phyloP scores from a whole-genome alignment of 2,797 vertebrate genomes.

The Pogonophryne albipinna region DNA sequence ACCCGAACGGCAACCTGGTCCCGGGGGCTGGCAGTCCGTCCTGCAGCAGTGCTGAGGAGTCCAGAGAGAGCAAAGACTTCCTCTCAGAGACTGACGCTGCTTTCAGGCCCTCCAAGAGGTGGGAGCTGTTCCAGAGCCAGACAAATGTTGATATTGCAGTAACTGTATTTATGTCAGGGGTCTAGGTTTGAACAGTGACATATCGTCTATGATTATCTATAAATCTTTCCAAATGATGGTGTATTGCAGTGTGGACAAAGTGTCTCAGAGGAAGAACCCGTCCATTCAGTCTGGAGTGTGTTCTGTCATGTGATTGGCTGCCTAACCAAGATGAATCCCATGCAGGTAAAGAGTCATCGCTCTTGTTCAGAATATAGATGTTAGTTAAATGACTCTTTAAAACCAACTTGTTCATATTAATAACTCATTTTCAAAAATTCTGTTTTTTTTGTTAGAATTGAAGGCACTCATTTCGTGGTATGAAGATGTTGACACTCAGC shows the following conservation, averaged over 20 bases:
- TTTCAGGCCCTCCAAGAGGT: constrained; percentile 64
- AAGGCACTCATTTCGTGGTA: background rate
- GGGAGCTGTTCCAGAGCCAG: constrained; percentile 7
- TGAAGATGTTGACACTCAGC: background rate
- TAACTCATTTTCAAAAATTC: background rate
- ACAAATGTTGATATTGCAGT: too few relatives aligned
- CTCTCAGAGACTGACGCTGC: constrained; percentile 44
- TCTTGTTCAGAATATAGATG: background rate
- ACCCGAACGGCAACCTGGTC: constrained; percentile 74
- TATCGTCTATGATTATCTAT: background rate
- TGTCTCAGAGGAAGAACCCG: constrained; percentile 77
- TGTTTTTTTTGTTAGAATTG: background rate
- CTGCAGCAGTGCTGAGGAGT: constrained; percentile 59
- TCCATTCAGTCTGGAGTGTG: constrained; percentile 91
- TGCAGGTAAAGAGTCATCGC: constrained; percentile 37
- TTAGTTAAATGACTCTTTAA: background rate
- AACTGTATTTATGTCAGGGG: background rate
- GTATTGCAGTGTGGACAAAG: constrained; percentile 59
- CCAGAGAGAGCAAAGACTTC: constrained; percentile 42
- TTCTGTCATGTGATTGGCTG: constrained; percentile 90
- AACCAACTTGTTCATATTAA: background rate
- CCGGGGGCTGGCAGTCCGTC: constrained; percentile 33
- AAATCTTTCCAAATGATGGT: constrained; percentile 13
- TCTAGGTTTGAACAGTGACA: background rate
- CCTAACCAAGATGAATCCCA: background rate